Conservation (phyloP, 2,797 vertebrate species). For the Mallotus villosus region DNA sequence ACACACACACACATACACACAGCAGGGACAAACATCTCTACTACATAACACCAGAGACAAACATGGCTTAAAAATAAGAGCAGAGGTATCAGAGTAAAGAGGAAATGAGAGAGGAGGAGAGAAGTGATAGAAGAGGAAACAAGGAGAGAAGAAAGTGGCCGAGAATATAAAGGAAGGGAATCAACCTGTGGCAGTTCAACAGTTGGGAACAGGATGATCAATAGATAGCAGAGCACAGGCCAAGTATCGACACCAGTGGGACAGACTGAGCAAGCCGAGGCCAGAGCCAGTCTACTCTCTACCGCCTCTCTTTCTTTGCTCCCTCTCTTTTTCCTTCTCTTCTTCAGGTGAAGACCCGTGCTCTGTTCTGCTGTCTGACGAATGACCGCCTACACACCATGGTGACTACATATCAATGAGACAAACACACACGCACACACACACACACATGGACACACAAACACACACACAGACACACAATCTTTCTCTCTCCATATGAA, state of each 20-base stretch:
- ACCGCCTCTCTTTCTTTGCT: neutral
- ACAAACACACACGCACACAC: conserved; percentile 51
- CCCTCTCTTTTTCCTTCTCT: neutral
- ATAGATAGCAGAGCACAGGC: conserved; percentile 45
- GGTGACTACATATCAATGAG: conserved; percentile 67
- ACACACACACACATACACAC: conserved; percentile 31
- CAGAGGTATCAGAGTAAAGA: neutral
- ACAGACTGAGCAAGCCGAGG: conserved; percentile 30
- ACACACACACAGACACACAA: conserved; percentile 13
- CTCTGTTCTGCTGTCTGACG: conserved; percentile 59
- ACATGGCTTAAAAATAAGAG: neutral
- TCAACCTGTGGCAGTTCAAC: conserved; percentile 55
- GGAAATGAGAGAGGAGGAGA: neutral
- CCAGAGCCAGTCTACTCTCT: too few species aligned
- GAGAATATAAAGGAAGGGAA: neutral
- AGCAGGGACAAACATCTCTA: conserved; percentile 29
- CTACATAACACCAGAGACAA: neutral
- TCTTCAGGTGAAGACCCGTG: conserved; percentile 19
- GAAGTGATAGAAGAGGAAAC: neutral
- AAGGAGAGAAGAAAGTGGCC: neutral
- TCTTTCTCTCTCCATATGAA: conserved; percentile 68
- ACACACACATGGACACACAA: conserved; percentile 18
- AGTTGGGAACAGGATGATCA: conserved; percentile 55
- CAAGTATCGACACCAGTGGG: conserved; percentile 49
- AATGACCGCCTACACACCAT: conserved; percentile 66